A percentile compares a stretch with the other conserved stretches of the same genome.
These are phyloP conservation scores for Pedetes capensis DNA, from an alignment of 2,113 vertebrate species.

Conservation along the genomic window DNA sequence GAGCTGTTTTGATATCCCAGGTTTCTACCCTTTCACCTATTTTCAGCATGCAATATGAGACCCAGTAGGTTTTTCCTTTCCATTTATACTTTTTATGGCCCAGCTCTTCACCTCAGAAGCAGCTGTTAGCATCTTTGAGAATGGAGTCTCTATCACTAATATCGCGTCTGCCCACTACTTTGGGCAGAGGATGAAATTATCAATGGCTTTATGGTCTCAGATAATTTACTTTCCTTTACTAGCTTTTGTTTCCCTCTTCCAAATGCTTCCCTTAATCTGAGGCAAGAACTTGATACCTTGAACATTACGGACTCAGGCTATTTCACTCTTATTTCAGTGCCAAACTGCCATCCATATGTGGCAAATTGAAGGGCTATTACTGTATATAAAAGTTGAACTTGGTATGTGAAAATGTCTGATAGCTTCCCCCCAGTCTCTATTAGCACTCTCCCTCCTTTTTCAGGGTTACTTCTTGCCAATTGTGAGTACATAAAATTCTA, in stretches of 20 bases:
- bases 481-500: not conserved
- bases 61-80: not conserved
- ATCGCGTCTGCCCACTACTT: not conserved
- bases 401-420: not conserved
- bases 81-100: not conserved
- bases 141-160: not conserved
- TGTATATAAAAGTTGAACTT: not conserved
- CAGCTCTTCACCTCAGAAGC: not conserved
- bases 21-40: slow-evolving; percentile 26
- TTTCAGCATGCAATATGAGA: slow-evolving; percentile 39
- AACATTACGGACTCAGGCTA: not conserved
- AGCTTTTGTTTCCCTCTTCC: not conserved
- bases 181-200: not conserved
- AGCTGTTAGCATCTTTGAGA: not conserved
- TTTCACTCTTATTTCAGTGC: not conserved
- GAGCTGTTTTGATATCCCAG: slow-evolving; percentile 50
- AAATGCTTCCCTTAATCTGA: slow-evolving; percentile 1
- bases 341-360: not conserved
- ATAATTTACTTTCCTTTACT: not conserved
- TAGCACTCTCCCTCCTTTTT: not conserved
- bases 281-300: not conserved
- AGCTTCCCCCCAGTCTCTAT: not conserved
- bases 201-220: not conserved
- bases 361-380: not conserved
- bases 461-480: not conserved